These are phyloP conservation scores for Leuciscus waleckii DNA, from an alignment of 2,797 vertebrate genomes.

Conservation along the genomic window DNA sequence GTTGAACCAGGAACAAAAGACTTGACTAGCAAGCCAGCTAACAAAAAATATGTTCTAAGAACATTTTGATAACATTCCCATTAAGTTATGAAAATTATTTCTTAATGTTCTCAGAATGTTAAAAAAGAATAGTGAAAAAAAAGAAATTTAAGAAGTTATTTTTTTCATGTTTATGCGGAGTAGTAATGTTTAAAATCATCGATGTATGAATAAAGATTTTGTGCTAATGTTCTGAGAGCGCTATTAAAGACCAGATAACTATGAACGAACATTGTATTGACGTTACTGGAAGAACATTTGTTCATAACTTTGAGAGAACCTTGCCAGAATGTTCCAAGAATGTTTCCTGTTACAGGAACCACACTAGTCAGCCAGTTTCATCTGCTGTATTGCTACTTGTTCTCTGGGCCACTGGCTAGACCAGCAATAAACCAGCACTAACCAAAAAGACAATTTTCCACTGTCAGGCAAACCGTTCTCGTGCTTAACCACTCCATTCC, in stretches of 20 bases:
- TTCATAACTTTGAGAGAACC: neutral
- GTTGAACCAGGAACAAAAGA: neutral
- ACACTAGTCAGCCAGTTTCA: neutral
- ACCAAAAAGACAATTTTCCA: neutral
- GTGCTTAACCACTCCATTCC: neutral
- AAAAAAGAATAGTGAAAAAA: too few species aligned
- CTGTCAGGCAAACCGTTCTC: neutral
- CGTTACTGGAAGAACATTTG: neutral
- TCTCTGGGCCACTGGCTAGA: neutral
- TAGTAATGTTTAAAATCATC: neutral
- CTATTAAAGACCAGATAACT: neutral
- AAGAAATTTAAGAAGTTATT: too few species aligned
- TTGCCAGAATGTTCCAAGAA: neutral
- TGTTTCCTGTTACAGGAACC: neutral
- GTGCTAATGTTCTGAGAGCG: neutral
- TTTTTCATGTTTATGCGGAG: neutral
- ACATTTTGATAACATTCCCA: neutral
- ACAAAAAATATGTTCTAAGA: neutral
- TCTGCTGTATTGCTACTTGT: neutral
- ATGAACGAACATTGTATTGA: neutral
- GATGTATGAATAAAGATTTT: neutral
- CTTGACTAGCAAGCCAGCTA: neutral
- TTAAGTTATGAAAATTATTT: too few species aligned
- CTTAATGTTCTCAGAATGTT: neutral
- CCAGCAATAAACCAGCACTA: neutral